Percentiles rank a stretch among this genome's conserved stretches.
phyloP scores from a whole-genome alignment of 1,140 invertebrate species.

The Callitettix versicolor region DNA sequence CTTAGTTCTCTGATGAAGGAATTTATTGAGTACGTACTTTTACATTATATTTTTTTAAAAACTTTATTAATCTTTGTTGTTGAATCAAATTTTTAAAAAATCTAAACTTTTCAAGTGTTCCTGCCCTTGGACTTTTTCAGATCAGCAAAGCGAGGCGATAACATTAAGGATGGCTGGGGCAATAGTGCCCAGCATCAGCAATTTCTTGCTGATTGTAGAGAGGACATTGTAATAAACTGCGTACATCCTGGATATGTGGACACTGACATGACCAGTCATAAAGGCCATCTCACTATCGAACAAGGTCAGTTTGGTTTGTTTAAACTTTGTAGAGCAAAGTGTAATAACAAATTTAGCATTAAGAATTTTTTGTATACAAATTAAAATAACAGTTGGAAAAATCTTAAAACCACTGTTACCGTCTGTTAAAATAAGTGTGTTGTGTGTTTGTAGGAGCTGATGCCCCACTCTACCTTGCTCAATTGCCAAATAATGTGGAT shows the following conservation, averaged over 20 bases:
- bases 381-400: too few relatives aligned
- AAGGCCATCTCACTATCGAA: constrained; percentile 52
- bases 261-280: constrained; percentile 63
- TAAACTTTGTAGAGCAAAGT: too few relatives aligned
- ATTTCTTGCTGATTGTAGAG: constrained; percentile 32
- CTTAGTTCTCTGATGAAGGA: constrained; percentile 48
- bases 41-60: background rate
- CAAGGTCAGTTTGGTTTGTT: constrained; percentile 44
- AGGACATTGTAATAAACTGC: constrained; percentile 47
- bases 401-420: too few relatives aligned
- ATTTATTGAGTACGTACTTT: constrained; percentile 46
- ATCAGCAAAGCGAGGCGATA: constrained; percentile 13
- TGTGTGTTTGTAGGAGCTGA: constrained; percentile 3
- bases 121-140: constrained; percentile 6
- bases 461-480: constrained; percentile 19
- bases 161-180: constrained; percentile 44
- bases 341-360: too few relatives aligned
- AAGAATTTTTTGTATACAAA: too few relatives aligned
- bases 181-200: constrained; percentile 48
- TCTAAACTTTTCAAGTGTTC: background rate
- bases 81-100: too few relatives aligned
- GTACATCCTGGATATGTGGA: too few relatives aligned
- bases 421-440: too few relatives aligned
- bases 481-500: constrained; percentile 16
- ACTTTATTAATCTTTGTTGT: background rate